Conservation (phyloP, 2,888 invertebrate genomes). For the Baccha elongata region DNA sequence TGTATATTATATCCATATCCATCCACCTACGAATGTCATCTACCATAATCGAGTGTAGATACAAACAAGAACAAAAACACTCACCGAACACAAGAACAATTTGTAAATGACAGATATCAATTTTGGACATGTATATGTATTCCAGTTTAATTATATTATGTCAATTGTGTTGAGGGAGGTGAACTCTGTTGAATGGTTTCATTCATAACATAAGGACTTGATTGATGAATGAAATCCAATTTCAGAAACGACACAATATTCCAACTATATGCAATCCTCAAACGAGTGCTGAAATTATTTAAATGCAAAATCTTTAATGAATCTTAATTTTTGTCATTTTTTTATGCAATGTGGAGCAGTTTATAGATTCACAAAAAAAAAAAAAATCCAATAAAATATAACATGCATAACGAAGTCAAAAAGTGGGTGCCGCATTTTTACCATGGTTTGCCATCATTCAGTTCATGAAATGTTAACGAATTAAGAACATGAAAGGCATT, state of each 20-base stretch:
- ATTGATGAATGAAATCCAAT: constrained; percentile 44
- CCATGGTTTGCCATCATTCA: too few species aligned
- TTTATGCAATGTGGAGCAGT: too few species aligned
- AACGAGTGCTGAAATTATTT: constrained; percentile 9
- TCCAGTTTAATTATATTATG: constrained; percentile 42
- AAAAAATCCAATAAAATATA: too few species aligned
- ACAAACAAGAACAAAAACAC: constrained; percentile 10
- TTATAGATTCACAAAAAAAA: too few species aligned
- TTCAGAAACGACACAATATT: constrained; percentile 7
- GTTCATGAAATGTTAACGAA: too few species aligned
- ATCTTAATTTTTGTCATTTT: too few species aligned
- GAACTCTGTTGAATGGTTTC: constrained; percentile 15
- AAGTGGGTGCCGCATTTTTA: too few species aligned
- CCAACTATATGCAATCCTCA: not conserved
- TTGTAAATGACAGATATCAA: constrained; percentile 55
- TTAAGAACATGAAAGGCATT: too few species aligned
- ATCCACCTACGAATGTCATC: constrained; percentile 42
- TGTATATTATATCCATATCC: constrained; percentile 6
- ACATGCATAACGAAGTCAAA: too few species aligned
- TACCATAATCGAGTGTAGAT: constrained; percentile 29
- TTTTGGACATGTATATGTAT: constrained; percentile 38
- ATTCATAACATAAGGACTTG: constrained; percentile 19
- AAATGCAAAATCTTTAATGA: not conserved
- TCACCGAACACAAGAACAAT: constrained; percentile 23
- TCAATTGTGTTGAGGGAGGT: constrained; percentile 27